These are phyloP conservation scores for Dipus sagitta DNA, from an alignment of 2,797 vertebrate genomes.

Conservation along the genomic window DNA sequence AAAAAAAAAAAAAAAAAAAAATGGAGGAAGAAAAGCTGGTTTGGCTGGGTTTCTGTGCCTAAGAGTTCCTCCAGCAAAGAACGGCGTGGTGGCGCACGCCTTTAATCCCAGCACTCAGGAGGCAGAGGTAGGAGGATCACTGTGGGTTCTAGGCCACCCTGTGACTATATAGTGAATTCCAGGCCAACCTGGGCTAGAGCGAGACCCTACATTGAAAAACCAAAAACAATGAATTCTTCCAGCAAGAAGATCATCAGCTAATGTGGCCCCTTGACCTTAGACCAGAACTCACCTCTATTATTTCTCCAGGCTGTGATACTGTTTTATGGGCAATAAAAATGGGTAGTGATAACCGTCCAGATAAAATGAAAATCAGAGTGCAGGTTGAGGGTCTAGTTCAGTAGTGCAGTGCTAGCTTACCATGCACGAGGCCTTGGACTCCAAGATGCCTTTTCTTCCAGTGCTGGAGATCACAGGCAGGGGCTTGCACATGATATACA, in stretches of 20 bases:
- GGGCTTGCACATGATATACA: neutral
- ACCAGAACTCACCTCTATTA: neutral
- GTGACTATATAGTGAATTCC: too few species aligned
- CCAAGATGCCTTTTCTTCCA: neutral
- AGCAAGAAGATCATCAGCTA: neutral
- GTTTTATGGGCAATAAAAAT: neutral
- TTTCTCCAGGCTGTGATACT: neutral
- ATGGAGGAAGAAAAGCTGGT: too few species aligned
- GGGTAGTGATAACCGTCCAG: neutral
- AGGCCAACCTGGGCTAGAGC: too few species aligned
- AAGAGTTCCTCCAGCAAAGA: neutral
- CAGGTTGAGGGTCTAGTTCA: neutral
- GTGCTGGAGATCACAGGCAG: neutral
- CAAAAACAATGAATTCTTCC: neutral
- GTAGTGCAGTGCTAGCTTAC: neutral
- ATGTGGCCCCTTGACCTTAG: neutral
- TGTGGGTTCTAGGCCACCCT: too few species aligned
- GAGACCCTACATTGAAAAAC: too few species aligned
- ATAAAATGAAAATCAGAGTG: conserved; percentile 2
- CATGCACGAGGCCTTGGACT: neutral
- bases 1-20: too few species aligned
- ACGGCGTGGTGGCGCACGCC: too few species aligned
- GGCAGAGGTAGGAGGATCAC: too few species aligned
- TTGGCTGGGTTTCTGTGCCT: neutral
- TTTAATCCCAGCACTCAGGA: too few species aligned